These are phyloP conservation scores for Piprites chloris DNA, from an alignment of 2,113 vertebrate genomes.

Conservation along the genomic window DNA sequence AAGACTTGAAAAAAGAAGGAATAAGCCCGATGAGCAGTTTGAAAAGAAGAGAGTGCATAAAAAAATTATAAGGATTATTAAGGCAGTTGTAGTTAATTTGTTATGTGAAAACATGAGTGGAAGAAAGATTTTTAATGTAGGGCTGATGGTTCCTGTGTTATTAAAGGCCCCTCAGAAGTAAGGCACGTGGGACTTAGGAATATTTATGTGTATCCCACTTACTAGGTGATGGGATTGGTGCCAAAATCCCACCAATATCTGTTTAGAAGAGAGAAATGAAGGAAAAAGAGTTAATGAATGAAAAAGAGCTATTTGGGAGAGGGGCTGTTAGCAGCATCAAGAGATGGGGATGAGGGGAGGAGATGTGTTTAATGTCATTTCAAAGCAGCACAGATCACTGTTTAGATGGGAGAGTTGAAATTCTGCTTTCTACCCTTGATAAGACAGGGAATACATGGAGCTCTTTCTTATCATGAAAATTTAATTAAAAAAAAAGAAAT, in stretches of 20 bases:
- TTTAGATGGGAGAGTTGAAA: not conserved
- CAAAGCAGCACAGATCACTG: not conserved
- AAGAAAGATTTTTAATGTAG: not conserved
- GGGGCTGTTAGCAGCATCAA: not conserved
- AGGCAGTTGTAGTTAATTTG: not conserved
- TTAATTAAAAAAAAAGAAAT: not conserved
- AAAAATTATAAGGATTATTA: not conserved
- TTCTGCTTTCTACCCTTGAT: not conserved
- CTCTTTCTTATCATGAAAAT: not conserved
- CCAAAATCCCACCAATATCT: not conserved
- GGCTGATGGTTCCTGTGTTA: not conserved
- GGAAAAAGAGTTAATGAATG: not conserved
- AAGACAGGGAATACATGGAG: not conserved
- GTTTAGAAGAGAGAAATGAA: not conserved
- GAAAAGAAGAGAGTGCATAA: not conserved
- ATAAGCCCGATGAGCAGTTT: not conserved
- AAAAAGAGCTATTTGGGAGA: not conserved
- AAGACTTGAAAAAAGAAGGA: not conserved
- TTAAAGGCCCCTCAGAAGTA: not conserved
- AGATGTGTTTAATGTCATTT: not conserved
- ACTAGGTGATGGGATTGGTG: not conserved
- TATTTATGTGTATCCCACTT: not conserved
- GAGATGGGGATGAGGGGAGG: not conserved
- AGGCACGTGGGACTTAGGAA: accelerated
- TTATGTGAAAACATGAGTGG: not conserved